Conservation (phyloP, 2,888 invertebrate genomes). For the Drosophila infuscata region DNA sequence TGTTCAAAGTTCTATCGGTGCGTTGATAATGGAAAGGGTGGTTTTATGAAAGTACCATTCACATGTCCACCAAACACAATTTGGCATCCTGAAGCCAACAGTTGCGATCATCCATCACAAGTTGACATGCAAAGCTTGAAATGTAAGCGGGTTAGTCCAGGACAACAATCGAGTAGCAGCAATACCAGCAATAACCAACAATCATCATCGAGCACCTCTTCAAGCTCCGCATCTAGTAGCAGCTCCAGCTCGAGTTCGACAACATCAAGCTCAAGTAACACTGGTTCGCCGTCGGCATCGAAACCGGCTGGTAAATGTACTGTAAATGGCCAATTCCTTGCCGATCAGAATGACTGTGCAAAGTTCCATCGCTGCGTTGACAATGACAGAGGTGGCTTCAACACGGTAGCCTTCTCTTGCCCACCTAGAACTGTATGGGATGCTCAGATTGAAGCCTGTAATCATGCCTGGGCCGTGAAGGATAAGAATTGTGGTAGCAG, state of each 20-base stretch:
- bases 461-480: constrained; percentile 82
- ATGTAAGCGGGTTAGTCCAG: constrained; percentile 61
- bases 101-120: constrained; percentile 85
- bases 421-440: constrained; percentile 88
- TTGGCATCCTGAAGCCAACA: constrained; percentile 87
- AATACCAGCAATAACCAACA: constrained; percentile 30
- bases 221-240: constrained; percentile 61
- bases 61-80: constrained; percentile 86
- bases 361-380: constrained; percentile 88
- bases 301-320: constrained; percentile 69
- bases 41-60: constrained; percentile 86
- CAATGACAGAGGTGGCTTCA: constrained; percentile 85
- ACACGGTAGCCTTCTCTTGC: constrained; percentile 86
- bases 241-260: constrained; percentile 34
- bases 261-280: constrained; percentile 40
- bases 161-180: constrained; percentile 25
- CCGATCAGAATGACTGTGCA: constrained; percentile 86
- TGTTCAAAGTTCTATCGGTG: constrained; percentile 88
- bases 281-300: constrained; percentile 25
- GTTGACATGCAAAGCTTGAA: constrained; percentile 69
- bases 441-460: constrained; percentile 86
- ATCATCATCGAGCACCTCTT: constrained; percentile 34
- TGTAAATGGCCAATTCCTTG: constrained; percentile 83
- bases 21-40: constrained; percentile 85
- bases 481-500: constrained; percentile 68